These are phyloP conservation scores for Cinara cedri DNA, from an alignment of 2,888 invertebrate species.

Conservation along the genomic window DNA sequence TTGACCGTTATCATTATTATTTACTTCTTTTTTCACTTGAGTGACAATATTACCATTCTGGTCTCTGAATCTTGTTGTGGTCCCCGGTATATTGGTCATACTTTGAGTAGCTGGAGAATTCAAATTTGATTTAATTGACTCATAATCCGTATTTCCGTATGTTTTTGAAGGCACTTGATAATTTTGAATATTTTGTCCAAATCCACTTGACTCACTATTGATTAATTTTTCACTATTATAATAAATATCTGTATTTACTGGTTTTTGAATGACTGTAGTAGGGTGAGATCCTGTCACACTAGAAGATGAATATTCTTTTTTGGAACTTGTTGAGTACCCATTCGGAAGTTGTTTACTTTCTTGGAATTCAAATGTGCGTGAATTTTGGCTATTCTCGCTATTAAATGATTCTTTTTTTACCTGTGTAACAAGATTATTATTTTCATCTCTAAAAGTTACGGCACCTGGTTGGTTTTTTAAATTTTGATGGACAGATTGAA, in stretches of 20 bases:
- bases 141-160: not conserved
- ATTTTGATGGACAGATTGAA: not conserved
- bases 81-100: slow-evolving; percentile 4
- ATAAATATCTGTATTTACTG: not conserved
- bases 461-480: slow-evolving; percentile 15
- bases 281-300: slow-evolving; percentile 15
- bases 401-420: slow-evolving; percentile 48
- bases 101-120: not conserved
- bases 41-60: slow-evolving; percentile 38
- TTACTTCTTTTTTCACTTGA: slow-evolving; percentile 39
- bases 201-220: not conserved
- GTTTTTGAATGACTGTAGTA: slow-evolving; percentile 25
- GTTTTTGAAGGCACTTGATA: not conserved
- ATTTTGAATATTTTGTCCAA: slow-evolving; percentile 13
- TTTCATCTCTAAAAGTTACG: slow-evolving; percentile 36
- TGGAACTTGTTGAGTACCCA: slow-evolving; percentile 37
- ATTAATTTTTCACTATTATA: slow-evolving; percentile 10
- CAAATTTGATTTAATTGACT: slow-evolving; percentile 17
- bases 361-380: slow-evolving; percentile 27
- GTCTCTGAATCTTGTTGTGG: slow-evolving; percentile 33
- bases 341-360: slow-evolving; percentile 42
- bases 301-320: slow-evolving; percentile 48
- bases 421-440: slow-evolving; percentile 39
- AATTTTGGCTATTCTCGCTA: slow-evolving; percentile 30
- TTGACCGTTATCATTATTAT: slow-evolving; percentile 31